Evolutionary conservation across 2,113 vertebrate species (phyloP).

Genomic region (Ammodytes marinus): DNA sequence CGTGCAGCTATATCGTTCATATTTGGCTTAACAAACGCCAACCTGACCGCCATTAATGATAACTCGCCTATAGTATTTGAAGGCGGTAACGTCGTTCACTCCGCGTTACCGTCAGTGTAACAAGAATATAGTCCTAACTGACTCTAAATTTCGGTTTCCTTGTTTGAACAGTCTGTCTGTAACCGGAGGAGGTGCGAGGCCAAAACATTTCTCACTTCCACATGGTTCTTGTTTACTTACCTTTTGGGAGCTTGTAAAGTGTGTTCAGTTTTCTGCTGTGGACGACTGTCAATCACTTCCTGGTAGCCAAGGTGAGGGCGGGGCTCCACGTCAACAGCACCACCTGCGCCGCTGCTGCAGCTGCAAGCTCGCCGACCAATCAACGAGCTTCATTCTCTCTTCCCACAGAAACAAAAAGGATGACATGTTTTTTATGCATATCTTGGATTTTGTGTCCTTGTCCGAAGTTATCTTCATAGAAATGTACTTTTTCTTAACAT

Average conservation of each 20-base stretch:
- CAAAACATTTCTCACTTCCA: neutral
- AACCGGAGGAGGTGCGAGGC: neutral
- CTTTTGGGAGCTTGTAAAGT: conserved; percentile 19
- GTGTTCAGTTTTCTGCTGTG: conserved; percentile 6
- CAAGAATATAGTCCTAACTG: too few species aligned
- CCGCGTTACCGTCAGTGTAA: neutral
- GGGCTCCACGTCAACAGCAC: conserved; percentile 52
- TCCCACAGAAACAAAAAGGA: too few species aligned
- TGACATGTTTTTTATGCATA: too few species aligned
- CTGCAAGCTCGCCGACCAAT: neutral
- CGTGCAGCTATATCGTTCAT: fast-evolving
- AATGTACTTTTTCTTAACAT: neutral
- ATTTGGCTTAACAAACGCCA: neutral
- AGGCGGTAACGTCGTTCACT: neutral
- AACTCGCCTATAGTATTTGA: neutral
- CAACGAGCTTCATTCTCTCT: too few species aligned
- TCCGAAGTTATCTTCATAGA: too few species aligned
- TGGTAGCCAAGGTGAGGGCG: conserved; percentile 60
- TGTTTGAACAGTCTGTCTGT: neutral
- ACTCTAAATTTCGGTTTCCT: neutral
- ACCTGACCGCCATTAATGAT: conserved; percentile 18
- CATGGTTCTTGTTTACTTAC: conserved; percentile 55
- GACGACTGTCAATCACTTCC: conserved; percentile 66
- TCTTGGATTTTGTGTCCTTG: too few species aligned
- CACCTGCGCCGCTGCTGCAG: neutral